A percentile compares a stretch with the other conserved stretches of the same genome.
phyloP scores from a whole-genome alignment of 2,888 invertebrate species.

The Scaptomyza reducta region DNA sequence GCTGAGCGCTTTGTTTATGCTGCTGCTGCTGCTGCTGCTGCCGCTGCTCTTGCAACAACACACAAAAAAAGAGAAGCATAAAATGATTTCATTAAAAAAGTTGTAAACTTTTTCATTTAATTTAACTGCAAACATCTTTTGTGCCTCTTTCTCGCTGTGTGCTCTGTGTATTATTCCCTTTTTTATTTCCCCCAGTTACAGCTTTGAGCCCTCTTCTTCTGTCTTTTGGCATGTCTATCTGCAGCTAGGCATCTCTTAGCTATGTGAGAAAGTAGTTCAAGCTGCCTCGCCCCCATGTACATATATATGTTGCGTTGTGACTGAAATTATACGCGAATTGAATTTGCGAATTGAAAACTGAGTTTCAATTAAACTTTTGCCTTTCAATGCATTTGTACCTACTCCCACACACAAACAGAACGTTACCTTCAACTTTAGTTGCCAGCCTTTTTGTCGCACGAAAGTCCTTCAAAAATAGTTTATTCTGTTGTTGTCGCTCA shows the following conservation, averaged over 20 bases:
- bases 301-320: not conserved
- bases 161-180: conserved; percentile 28
- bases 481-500: conserved; percentile 3
- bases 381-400: conserved; percentile 49
- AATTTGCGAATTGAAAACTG: conserved; percentile 45
- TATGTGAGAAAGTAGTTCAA: conserved; percentile 22
- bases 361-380: conserved; percentile 77
- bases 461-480: conserved; percentile 31
- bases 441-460: conserved; percentile 38
- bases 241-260: conserved; percentile 39
- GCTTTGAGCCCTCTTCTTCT: conserved; percentile 2
- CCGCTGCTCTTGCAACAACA: conserved; percentile 31
- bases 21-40: conserved; percentile 26
- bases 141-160: conserved; percentile 33
- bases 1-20: conserved; percentile 71
- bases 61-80: conserved; percentile 55
- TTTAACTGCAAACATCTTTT: conserved; percentile 80
- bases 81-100: conserved; percentile 80
- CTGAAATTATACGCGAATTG: conserved; percentile 42
- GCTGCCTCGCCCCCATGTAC: conserved; percentile 24
- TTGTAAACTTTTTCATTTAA: conserved; percentile 79
- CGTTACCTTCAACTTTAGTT: conserved; percentile 3
- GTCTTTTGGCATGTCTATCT: conserved; percentile 35
- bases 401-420: not conserved
- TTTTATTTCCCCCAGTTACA: conserved; percentile 11